A percentile compares a stretch with the other conserved stretches of the same genome.
phyloP scores from a whole-genome alignment of 2,888 invertebrate genomes.

The Latheticus oryzae region DNA sequence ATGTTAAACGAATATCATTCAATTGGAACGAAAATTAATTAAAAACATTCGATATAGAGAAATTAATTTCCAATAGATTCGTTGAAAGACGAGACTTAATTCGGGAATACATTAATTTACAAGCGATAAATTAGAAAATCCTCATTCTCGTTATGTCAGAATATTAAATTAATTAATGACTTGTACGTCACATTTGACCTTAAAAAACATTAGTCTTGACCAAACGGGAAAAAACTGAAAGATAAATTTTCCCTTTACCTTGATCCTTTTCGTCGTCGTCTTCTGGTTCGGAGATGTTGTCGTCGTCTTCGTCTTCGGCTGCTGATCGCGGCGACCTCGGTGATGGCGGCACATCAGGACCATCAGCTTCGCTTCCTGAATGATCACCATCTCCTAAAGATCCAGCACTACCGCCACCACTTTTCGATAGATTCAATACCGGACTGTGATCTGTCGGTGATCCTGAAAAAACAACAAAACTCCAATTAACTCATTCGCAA shows the following conservation, averaged over 20 bases:
- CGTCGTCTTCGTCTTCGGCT: conserved; percentile 87
- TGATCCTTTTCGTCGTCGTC: conserved; percentile 88
- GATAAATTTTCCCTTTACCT: conserved; percentile 72
- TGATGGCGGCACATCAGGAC: conserved; percentile 69
- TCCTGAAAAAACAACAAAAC: conserved; percentile 71
- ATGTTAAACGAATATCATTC: conserved; percentile 55
- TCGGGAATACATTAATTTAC: conserved; percentile 42
- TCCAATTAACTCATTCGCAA: conserved; percentile 44
- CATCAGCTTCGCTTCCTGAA: conserved; percentile 74
- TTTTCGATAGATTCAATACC: conserved; percentile 90
- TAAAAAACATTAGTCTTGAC: conserved; percentile 44
- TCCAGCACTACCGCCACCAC: conserved; percentile 79
- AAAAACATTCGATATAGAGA: conserved; percentile 8
- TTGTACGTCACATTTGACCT: conserved; percentile 48
- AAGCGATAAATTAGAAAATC: conserved; percentile 47
- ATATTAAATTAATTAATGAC: conserved; percentile 53
- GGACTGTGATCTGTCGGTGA: conserved; percentile 90
- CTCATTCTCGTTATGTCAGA: conserved; percentile 45
- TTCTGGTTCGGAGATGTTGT: conserved; percentile 88
- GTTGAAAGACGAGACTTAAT: conserved; percentile 22
- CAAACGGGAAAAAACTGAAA: too few relatives aligned
- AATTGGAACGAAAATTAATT: conserved; percentile 2
- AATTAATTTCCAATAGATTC: too few relatives aligned
- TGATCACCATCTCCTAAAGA: conserved; percentile 75
- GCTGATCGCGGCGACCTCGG: conserved; percentile 73